A percentile compares a stretch with the other conserved stretches of the same genome.
These are phyloP conservation scores for Hydropsyche tenuis DNA, from an alignment of 1,140 invertebrate genomes.

Conservation along the genomic window DNA sequence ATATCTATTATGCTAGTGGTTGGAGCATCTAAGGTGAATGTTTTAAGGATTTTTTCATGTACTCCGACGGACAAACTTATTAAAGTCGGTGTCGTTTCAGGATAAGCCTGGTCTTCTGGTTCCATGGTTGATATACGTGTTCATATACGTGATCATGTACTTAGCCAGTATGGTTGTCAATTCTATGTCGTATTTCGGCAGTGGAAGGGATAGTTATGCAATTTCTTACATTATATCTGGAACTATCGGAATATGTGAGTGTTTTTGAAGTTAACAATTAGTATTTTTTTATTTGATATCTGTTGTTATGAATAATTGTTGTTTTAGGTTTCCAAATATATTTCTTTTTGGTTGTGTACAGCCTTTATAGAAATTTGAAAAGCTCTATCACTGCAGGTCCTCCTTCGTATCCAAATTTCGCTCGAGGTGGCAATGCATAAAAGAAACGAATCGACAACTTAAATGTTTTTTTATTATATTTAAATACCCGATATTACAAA, in stretches of 20 bases:
- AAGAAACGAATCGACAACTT: too few relatives aligned
- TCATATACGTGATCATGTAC: background rate
- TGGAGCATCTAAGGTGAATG: background rate
- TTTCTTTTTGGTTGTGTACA: conserved; percentile 10
- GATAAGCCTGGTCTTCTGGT: background rate
- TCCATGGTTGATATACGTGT: conserved; percentile 5
- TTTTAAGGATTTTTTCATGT: too few relatives aligned
- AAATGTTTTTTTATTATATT: too few relatives aligned
- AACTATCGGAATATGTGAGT: background rate
- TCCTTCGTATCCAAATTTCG: background rate
- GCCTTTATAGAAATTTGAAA: background rate
- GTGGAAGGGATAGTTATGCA: background rate
- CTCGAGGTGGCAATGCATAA: background rate
- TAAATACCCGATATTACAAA: too few relatives aligned
- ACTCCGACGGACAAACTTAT: too few relatives aligned
- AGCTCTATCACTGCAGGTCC: background rate
- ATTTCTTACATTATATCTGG: background rate
- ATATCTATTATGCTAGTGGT: background rate
- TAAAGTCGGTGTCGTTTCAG: background rate
- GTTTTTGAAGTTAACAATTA: too few relatives aligned
- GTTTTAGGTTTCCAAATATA: conserved; percentile 10
- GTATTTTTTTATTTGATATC: too few relatives aligned
- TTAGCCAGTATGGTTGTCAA: background rate
- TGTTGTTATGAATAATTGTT: too few relatives aligned
- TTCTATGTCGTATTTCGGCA: background rate